phyloP scores from a whole-genome alignment of 37 sponge, comb jelly and placozoan species.

The Amphimedon queenslandica region DNA sequence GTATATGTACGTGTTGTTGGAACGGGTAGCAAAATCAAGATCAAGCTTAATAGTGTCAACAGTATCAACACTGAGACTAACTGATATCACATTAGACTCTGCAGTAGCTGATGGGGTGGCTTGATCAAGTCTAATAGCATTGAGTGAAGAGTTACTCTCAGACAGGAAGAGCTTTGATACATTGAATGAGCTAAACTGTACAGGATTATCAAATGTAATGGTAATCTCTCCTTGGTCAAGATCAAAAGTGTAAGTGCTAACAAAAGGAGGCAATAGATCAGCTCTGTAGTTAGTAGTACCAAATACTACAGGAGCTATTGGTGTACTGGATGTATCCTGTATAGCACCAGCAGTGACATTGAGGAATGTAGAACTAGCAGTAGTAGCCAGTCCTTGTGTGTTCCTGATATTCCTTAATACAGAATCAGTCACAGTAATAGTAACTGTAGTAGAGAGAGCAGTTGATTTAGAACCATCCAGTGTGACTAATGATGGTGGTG shows the following conservation, averaged over 20 bases:
- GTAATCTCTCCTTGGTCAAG: slow-evolving; percentile 49
- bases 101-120: neutral
- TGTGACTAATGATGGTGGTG: neutral
- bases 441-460: slow-evolving; percentile 25
- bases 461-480: slow-evolving; percentile 21
- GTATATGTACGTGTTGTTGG: slow-evolving; percentile 46
- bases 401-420: slow-evolving; percentile 27
- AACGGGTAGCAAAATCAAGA: slow-evolving; percentile 31
- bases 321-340: slow-evolving; percentile 35
- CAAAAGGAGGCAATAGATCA: slow-evolving; percentile 57
- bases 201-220: slow-evolving; percentile 71
- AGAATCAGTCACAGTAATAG: slow-evolving; percentile 27
- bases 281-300: slow-evolving; percentile 43
- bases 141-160: neutral
- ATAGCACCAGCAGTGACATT: slow-evolving; percentile 26
- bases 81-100: neutral
- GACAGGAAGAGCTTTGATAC: slow-evolving; percentile 30
- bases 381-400: slow-evolving; percentile 34
- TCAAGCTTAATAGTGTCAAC: slow-evolving; percentile 52
- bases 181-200: slow-evolving; percentile 32
- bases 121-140: neutral
- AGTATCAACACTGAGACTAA: slow-evolving; percentile 5
- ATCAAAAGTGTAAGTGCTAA: slow-evolving; percentile 62
- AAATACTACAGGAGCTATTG: slow-evolving; percentile 8
- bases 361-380: slow-evolving; percentile 37